These are phyloP conservation scores for Euwallacea fornicatus DNA, from an alignment of 1,140 invertebrate species.

Conservation along the genomic window DNA sequence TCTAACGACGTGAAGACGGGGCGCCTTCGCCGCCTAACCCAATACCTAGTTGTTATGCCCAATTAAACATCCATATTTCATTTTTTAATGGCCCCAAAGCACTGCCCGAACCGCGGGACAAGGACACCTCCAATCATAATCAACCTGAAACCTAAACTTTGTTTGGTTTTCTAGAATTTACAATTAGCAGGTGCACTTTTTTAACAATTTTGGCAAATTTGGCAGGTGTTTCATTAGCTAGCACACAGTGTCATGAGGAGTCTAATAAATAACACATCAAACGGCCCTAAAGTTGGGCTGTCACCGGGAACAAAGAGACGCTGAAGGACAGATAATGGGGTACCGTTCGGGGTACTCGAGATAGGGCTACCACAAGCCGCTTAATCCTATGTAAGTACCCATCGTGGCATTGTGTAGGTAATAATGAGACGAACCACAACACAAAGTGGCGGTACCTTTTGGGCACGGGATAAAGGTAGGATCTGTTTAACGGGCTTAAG, in stretches of 20 bases:
- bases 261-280: slow-evolving; percentile 30
- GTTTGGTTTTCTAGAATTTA: too few relatives aligned
- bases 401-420: slow-evolving; percentile 28
- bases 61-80: slow-evolving; percentile 33
- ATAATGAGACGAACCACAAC: slow-evolving; percentile 34
- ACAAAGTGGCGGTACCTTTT: slow-evolving; percentile 20
- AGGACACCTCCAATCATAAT: too few relatives aligned
- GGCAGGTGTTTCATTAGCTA: too few relatives aligned
- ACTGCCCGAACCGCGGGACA: too few relatives aligned
- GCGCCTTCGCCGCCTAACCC: slow-evolving; percentile 17
- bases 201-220: too few relatives aligned
- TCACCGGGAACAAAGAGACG: slow-evolving; percentile 26
- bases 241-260: not conserved
- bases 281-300: slow-evolving; percentile 10
- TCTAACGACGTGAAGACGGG: slow-evolving; percentile 22
- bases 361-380: slow-evolving; percentile 33
- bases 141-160: too few relatives aligned
- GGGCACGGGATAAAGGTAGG: slow-evolving; percentile 11
- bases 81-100: slow-evolving; percentile 22
- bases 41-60: slow-evolving; percentile 32
- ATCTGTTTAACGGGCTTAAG: slow-evolving; percentile 31
- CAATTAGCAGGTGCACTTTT: too few relatives aligned
- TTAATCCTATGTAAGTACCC: slow-evolving; percentile 35
- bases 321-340: slow-evolving; percentile 34
- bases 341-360: slow-evolving; percentile 29